Evolutionary conservation across 2,888 invertebrate species (phyloP).

Genomic region (Scaptomyza reducta): DNA sequence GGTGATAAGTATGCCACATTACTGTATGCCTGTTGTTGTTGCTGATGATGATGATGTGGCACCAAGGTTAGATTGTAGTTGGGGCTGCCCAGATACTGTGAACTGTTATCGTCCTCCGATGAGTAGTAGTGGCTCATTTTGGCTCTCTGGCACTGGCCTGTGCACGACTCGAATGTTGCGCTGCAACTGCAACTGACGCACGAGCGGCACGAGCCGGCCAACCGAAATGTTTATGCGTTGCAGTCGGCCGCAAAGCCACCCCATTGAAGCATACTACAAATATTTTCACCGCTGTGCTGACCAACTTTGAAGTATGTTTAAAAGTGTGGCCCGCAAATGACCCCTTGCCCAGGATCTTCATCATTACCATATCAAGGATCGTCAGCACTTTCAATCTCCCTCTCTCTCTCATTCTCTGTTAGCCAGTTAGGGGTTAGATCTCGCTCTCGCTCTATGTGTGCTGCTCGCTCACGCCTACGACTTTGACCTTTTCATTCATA

Average conservation of each 20-base stretch:
- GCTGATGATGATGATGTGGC: conserved; percentile 14
- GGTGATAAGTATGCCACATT: conserved; percentile 51
- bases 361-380: conserved; percentile 78
- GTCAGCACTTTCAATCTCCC: conserved; percentile 10
- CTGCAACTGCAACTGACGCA: conserved; percentile 63
- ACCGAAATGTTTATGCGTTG: conserved; percentile 14
- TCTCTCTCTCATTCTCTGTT: conserved; percentile 3
- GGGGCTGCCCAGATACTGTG: conserved; percentile 80
- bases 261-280: conserved; percentile 58
- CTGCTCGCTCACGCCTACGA: conserved; percentile 61
- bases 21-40: conserved; percentile 17
- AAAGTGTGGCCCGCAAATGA: conserved; percentile 68
- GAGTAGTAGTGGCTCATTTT: conserved; percentile 75
- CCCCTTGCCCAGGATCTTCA: conserved; percentile 72
- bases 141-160: conserved; percentile 23
- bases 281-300: conserved; percentile 72
- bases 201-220: conserved; percentile 52
- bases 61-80: conserved; percentile 60
- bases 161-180: conserved; percentile 65
- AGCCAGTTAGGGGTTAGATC: conserved; percentile 10
- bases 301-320: conserved; percentile 63
- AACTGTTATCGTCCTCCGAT: conserved; percentile 82
- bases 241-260: conserved; percentile 53
- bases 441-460: neutral
- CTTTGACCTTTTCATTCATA: conserved; percentile 48